Evolutionary conservation across 2,888 invertebrate genomes (phyloP).

Genomic region (Nemotelus nigrinus): DNA sequence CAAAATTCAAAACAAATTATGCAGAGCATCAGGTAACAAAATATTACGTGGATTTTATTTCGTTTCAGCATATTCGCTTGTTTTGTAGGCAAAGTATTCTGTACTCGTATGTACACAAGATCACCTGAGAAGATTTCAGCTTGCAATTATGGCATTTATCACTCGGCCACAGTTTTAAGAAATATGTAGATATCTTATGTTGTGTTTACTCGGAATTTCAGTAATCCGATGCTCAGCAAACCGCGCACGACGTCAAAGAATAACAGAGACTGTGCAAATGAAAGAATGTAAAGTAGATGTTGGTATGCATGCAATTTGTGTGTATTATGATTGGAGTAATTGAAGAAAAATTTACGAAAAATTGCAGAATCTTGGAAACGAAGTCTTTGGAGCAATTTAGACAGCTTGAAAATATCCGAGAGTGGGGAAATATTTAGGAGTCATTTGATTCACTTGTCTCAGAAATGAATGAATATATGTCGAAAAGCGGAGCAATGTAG

Average conservation of each 20-base stretch:
- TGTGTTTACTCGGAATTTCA: conserved; percentile 36
- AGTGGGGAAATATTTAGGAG: too few species aligned
- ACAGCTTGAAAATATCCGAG: too few species aligned
- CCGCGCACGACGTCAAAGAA: background rate
- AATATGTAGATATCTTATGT: conserved; percentile 6
- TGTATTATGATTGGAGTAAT: too few species aligned
- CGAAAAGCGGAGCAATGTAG: too few species aligned
- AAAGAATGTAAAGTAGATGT: background rate
- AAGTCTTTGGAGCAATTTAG: too few species aligned
- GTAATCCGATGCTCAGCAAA: conserved; percentile 32
- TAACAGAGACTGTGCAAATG: background rate
- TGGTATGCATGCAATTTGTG: background rate
- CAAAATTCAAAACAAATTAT: conserved; percentile 1
- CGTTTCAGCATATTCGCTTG: background rate
- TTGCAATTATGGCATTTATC: background rate
- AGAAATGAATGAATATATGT: too few species aligned
- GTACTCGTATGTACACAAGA: background rate
- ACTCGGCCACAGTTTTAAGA: conserved; percentile 8
- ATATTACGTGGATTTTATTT: conserved; percentile 1
- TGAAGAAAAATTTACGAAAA: too few species aligned
- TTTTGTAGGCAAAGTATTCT: background rate
- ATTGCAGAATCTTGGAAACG: too few species aligned
- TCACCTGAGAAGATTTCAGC: conserved; percentile 7
- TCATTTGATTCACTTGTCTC: too few species aligned
- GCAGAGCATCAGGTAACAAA: conserved; percentile 15